phyloP scores from a whole-genome alignment of 1,140 invertebrate genomes.

The Drosophila lacertosa region DNA sequence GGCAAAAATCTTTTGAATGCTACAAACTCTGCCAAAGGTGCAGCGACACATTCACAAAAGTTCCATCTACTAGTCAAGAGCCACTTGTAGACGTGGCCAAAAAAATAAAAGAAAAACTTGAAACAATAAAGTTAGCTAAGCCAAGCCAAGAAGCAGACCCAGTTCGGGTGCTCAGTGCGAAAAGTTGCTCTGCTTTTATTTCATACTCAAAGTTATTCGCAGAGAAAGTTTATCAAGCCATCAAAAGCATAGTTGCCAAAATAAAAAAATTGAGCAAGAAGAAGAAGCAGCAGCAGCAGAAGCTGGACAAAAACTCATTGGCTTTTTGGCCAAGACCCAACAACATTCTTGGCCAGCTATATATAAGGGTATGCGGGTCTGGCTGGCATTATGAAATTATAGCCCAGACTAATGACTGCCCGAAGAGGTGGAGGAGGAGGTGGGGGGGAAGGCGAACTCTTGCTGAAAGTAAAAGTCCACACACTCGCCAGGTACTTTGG shows the following conservation, averaged over 20 bases:
- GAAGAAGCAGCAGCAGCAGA: neutral
- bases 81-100: slow-evolving; percentile 42
- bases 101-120: slow-evolving; percentile 30
- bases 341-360: slow-evolving; percentile 46
- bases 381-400: slow-evolving; percentile 47
- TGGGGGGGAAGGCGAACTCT: neutral
- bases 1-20: slow-evolving; percentile 38
- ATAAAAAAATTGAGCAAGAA: slow-evolving; percentile 35
- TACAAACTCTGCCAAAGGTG: slow-evolving; percentile 49
- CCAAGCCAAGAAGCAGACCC: slow-evolving; percentile 20
- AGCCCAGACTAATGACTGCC: slow-evolving; percentile 40
- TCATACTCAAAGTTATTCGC: slow-evolving; percentile 61
- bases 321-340: neutral
- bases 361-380: slow-evolving; percentile 2
- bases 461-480: slow-evolving; percentile 66
- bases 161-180: slow-evolving; percentile 19
- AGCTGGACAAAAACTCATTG: slow-evolving; percentile 8
- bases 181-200: slow-evolving; percentile 44
- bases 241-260: slow-evolving; percentile 64
- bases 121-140: slow-evolving; percentile 54
- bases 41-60: slow-evolving; percentile 22
- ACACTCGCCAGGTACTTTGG: slow-evolving; percentile 12
- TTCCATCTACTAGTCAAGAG: slow-evolving; percentile 44
- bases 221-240: slow-evolving; percentile 66
- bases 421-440: neutral